phyloP scores from a whole-genome alignment of 1,140 invertebrate species.

The Aphaenogaster floridana region DNA sequence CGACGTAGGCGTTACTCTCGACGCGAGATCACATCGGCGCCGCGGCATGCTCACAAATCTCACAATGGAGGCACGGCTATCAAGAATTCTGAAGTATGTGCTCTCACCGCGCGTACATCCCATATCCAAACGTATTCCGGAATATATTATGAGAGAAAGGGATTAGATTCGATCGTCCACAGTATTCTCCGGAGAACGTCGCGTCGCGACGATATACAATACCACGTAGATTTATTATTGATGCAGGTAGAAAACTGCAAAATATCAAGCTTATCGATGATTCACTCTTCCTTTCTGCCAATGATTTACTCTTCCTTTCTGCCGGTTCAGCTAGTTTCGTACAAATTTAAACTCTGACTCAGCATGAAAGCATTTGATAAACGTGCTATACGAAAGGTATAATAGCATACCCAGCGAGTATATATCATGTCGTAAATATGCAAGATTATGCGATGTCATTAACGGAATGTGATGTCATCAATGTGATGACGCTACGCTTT shows the following conservation, averaged over 20 bases:
- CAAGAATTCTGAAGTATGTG: slow-evolving; percentile 58
- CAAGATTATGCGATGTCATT: slow-evolving; percentile 22
- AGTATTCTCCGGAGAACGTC: slow-evolving; percentile 20
- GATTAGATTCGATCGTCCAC: slow-evolving; percentile 62
- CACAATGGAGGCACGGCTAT: slow-evolving; percentile 66
- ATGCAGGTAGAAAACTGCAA: too few species aligned
- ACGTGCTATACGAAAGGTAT: not conserved
- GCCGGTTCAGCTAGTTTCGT: not conserved
- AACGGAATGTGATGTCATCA: slow-evolving; percentile 42
- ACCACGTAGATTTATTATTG: slow-evolving; percentile 5
- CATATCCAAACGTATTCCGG: slow-evolving; percentile 71
- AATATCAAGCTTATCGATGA: slow-evolving; percentile 16
- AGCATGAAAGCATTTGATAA: slow-evolving; percentile 31
- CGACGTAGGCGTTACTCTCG: slow-evolving; percentile 75
- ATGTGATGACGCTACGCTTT: slow-evolving; percentile 24
- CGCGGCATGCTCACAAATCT: slow-evolving; percentile 26
- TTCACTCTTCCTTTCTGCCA: slow-evolving; percentile 4
- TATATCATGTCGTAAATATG: slow-evolving; percentile 43
- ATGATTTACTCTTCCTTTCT: not conserved
- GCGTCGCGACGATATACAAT: not conserved
- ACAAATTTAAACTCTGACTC: slow-evolving; percentile 38
- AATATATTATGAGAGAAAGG: slow-evolving; percentile 67
- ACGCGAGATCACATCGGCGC: slow-evolving; percentile 74
- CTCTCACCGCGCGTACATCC: slow-evolving; percentile 51
- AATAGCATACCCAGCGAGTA: not conserved